Base-by-base conservation (phyloP, 2,888 invertebrate genomes). In the Lithodes maja region DNA sequence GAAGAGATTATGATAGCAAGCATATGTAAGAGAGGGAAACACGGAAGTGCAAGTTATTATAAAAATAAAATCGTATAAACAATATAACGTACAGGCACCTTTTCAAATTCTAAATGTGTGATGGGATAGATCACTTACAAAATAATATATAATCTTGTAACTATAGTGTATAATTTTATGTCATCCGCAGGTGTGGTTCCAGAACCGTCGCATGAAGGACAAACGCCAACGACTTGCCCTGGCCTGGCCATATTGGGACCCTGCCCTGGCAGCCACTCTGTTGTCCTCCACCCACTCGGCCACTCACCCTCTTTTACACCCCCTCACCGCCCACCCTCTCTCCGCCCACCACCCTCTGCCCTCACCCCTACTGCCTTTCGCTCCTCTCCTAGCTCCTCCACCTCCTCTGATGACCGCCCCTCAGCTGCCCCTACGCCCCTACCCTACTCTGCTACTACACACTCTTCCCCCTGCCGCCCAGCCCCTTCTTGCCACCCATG, bases 171-270 rank as follows among this genome's bases (percentile, higher is more conserved):
- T 33, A 33, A 33, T 33, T 33, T 33, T 33, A 33, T 33, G 33
- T 33, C 33, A 33, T 33, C 33, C 33, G 3, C 87, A 90, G 90
- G 90, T 92, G 68, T 92, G 92, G 92, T 92, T 92, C 77, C 92
- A 92, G 83, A 92, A 92, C 86, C 84, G 92, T 2, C 82, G 92
- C 2, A 92, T 92, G 92, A 92, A 92, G 79, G 92, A 92, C 85
- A 92, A 92, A 74, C 55, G 92, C 33, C 92, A 92, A 85, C 90
- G 91, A 17, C 69, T 88, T 69, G 86, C 91, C 50, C 75, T 91
- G 2, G 77, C 87, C 3, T 90, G 80, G 89, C 83, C 89, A 7
- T 90, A 91, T 75, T 86, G 90, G 85, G 91, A 91, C 85, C 85
- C 90, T 3, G 68, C 88, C 81, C 79, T 87, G 3, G 88, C 90